phyloP scores from a whole-genome alignment of 2,888 invertebrate genomes.

The Standfussiana lucernea region DNA sequence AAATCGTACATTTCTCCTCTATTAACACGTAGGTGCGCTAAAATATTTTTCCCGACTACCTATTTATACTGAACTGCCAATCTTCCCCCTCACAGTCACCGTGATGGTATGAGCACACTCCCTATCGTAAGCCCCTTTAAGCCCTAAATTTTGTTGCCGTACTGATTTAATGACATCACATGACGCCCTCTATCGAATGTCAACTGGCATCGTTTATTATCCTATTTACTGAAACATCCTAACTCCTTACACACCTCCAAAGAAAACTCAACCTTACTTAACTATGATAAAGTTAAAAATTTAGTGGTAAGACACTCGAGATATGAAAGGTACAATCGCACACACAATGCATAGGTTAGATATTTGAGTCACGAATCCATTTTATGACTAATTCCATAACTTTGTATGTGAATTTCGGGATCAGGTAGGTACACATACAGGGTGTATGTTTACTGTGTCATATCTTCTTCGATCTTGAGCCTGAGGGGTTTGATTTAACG shows the following conservation, averaged over 20 bases:
- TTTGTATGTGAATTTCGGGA: slow-evolving; percentile 90
- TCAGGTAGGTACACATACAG: slow-evolving; percentile 80
- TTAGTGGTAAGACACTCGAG: rapidly evolving
- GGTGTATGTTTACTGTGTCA: slow-evolving; percentile 84
- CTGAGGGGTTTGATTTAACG: slow-evolving; percentile 85
- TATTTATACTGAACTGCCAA: slow-evolving; percentile 59
- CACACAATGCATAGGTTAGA: slow-evolving; percentile 85
- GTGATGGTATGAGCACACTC: slow-evolving; percentile 71
- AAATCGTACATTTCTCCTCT: slow-evolving; percentile 21
- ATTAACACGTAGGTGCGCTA: slow-evolving; percentile 60
- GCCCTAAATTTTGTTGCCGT: slow-evolving; percentile 87
- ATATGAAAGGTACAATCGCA: slow-evolving; percentile 60
- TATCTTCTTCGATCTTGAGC: slow-evolving; percentile 80
- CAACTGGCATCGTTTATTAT: slow-evolving; percentile 85
- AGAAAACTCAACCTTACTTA: slow-evolving; percentile 38
- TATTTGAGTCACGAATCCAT: slow-evolving; percentile 91
- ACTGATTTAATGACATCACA: slow-evolving; percentile 91
- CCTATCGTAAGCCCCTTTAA: slow-evolving; percentile 82
- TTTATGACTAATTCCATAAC: slow-evolving; percentile 91
- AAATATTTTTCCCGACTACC: slow-evolving; percentile 57
- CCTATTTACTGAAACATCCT: slow-evolving; percentile 52
- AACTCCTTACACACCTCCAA: slow-evolving; percentile 36
- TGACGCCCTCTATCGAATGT: slow-evolving; percentile 89
- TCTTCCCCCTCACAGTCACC: slow-evolving; percentile 66
- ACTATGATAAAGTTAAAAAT: slow-evolving; percentile 50